These are phyloP conservation scores for Sebastes vulpes DNA, from an alignment of 2,797 vertebrate genomes.

Conservation along the genomic window DNA sequence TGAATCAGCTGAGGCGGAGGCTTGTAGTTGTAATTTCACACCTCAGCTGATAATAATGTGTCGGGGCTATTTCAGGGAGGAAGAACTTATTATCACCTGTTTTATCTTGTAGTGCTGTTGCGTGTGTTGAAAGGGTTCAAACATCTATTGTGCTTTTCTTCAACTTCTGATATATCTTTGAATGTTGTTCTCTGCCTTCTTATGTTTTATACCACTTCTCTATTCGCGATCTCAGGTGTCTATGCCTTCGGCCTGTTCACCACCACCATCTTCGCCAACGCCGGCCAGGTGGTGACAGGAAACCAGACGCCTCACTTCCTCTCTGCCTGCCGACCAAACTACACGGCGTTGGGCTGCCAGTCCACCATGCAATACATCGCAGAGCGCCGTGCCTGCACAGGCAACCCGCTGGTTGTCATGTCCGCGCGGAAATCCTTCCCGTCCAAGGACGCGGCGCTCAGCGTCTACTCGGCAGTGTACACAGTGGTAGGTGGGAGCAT, in stretches of 20 bases:
- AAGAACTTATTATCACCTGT: conserved; percentile 1
- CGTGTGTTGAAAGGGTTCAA: not conserved
- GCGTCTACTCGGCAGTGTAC: conserved; percentile 90
- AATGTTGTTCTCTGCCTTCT: not conserved
- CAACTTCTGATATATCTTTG: not conserved
- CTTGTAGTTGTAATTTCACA: conserved; percentile 58
- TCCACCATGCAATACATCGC: conserved; percentile 90
- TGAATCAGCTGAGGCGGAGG: conserved; percentile 38
- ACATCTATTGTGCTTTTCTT: not conserved
- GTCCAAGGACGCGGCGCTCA: conserved; percentile 92
- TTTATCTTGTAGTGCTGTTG: conserved; percentile 11
- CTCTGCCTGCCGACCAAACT: conserved; percentile 93
- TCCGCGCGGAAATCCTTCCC: conserved; percentile 92
- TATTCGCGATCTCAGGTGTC: conserved; percentile 81
- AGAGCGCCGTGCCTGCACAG: conserved; percentile 87
- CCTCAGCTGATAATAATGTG: conserved; percentile 64
- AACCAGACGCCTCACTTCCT: conserved; percentile 94
- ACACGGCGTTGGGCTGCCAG: conserved; percentile 91
- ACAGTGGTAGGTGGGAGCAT: conserved; percentile 85
- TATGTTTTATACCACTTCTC: not conserved
- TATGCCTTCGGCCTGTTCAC: conserved; percentile 93
- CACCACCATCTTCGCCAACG: conserved; percentile 93
- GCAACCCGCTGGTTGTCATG: conserved; percentile 87
- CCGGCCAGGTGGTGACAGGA: conserved; percentile 93
- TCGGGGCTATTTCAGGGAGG: conserved; percentile 49